phyloP scores from a whole-genome alignment of 1,140 invertebrate species.

The Zophobas morio region DNA sequence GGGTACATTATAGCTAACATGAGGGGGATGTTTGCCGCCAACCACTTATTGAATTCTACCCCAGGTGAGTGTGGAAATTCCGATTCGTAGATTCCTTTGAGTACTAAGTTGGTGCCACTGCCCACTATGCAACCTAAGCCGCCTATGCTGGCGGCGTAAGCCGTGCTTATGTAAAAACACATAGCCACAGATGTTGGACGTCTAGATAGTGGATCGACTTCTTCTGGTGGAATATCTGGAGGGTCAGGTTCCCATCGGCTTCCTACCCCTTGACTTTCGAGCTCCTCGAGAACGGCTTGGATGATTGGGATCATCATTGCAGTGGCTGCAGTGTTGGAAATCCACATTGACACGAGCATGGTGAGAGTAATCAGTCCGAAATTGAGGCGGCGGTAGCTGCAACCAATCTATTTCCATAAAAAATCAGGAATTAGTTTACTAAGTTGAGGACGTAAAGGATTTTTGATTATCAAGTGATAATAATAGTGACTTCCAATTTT shows the following conservation, averaged over 20 bases:
- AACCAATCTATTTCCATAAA: constrained; percentile 73
- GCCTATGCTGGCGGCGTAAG: constrained; percentile 86
- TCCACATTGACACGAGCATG: constrained; percentile 89
- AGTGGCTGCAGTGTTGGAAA: constrained; percentile 86
- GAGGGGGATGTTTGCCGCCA: constrained; percentile 76
- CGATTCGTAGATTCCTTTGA: constrained; percentile 72
- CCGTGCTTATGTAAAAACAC: constrained; percentile 83
- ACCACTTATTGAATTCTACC: constrained; percentile 83
- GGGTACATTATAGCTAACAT: constrained; percentile 82
- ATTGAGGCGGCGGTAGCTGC: constrained; percentile 80
- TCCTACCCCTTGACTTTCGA: constrained; percentile 76
- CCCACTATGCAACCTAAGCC: constrained; percentile 91
- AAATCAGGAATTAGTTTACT: too few species aligned
- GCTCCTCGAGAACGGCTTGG: constrained; percentile 80
- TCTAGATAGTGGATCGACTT: constrained; percentile 55
- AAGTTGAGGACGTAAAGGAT: too few species aligned
- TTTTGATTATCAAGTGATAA: too few species aligned
- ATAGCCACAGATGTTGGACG: constrained; percentile 77
- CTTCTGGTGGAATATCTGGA: neutral
- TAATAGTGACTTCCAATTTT: too few species aligned
- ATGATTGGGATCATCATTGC: constrained; percentile 91
- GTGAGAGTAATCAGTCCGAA: constrained; percentile 84
- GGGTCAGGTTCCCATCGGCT: too few species aligned
- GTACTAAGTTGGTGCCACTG: constrained; percentile 90
- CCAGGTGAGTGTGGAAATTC: constrained; percentile 69